Evolutionary conservation across 2,113 vertebrate genomes (phyloP).

Genomic region (Hemiscyllium ocellatum): DNA sequence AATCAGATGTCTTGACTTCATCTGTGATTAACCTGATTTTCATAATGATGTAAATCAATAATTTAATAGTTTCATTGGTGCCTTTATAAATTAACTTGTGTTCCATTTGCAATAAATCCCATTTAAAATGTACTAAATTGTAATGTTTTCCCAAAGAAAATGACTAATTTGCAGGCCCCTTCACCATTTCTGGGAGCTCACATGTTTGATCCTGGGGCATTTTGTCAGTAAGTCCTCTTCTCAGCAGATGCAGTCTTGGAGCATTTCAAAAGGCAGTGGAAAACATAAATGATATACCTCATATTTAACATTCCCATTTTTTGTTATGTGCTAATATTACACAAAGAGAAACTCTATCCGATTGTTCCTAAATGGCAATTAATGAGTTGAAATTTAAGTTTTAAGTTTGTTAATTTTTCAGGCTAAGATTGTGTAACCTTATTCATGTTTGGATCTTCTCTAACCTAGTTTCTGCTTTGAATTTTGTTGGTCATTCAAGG

Average conservation of each 20-base stretch:
- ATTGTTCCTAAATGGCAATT: background rate
- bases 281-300: background rate
- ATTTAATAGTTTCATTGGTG: background rate
- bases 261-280: background rate
- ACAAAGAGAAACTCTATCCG: background rate
- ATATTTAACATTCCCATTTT: background rate
- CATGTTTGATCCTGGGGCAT: background rate
- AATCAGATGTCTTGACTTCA: background rate
- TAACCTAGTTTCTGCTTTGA: background rate
- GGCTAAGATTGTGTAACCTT: background rate
- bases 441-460: background rate
- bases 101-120: background rate
- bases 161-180: background rate
- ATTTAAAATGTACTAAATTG: background rate
- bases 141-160: background rate
- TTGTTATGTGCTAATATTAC: background rate
- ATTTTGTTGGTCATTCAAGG: background rate
- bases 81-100: background rate
- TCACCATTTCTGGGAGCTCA: background rate
- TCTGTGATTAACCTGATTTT: background rate
- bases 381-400: background rate
- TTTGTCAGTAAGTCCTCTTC: background rate
- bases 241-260: background rate
- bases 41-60: background rate
- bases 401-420: background rate